Evolutionary conservation across 2,797 vertebrate genomes (phyloP), one percentile per base, ranked within the genome.

Genomic region (Gobio occitaniae): DNA sequence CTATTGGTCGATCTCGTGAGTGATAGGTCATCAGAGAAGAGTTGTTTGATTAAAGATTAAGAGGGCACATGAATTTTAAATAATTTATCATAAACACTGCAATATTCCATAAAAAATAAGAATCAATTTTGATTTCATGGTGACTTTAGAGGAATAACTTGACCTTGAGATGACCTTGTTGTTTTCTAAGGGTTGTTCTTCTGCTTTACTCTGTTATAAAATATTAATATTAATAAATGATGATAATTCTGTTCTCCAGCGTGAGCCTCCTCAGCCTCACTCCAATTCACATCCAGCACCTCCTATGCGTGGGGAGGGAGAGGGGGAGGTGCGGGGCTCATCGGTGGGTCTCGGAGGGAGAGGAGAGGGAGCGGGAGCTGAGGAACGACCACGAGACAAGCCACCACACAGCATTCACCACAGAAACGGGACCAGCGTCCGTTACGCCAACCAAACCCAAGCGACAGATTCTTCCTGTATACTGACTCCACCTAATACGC

Each of bases 401-500:
- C 90, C 93, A 1, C 94, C 90, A 13, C 91, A 94, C n/a, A 90
- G 93, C 78, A 91, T 90, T 9, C 92, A 90, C 1, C 91, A 94
- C 71, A 94, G 93, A 50, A 95, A 95, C 19, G 93, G 93, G 65
- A 84, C 89, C 9, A 8, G 80, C n/a, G 4, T 10, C 21, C 83
- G 87, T 13, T 80, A 87, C 2, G 41, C 92, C 84, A 95, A 93
- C 69, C 92, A 92, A 0, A n/a, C 78, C 0, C 91, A 88, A 0
- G 87, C 94, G 0, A 68, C 91, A 0, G 97, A 98, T 85, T 85
- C 96, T 0, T 97, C 97, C 13, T 97, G 97, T 91, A 93, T 98
- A 79, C 90, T 97, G 89, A 98, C 97, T 0, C 97, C 97, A 0
- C 97, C 97, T 21, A 96, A 96, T 91, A 97, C 97, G 1, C 97